phyloP scores from a whole-genome alignment of 2,888 invertebrate species.

The Brachycybe producta region DNA sequence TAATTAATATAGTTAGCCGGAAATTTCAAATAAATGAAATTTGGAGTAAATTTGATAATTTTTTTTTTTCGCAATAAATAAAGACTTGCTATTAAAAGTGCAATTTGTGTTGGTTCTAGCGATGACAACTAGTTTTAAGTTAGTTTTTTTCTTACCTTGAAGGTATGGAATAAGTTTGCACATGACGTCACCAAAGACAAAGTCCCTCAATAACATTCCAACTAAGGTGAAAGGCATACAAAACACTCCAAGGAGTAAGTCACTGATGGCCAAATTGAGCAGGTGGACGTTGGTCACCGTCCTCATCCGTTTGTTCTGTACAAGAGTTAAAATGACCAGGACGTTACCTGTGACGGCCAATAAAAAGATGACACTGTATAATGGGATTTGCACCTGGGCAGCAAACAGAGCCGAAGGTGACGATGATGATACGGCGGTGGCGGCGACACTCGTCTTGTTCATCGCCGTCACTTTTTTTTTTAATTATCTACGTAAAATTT shows the following conservation, averaged over 20 bases:
- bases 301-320: constrained; percentile 40
- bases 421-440: background rate
- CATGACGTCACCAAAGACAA: constrained; percentile 61
- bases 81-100: too few relatives aligned
- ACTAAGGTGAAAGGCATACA: constrained; percentile 72
- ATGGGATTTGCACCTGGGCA: constrained; percentile 24
- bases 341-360: constrained; percentile 33
- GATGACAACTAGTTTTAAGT: too few relatives aligned
- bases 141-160: constrained; percentile 69
- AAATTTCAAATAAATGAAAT: too few relatives aligned
- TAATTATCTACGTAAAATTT: too few relatives aligned
- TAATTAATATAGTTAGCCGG: too few relatives aligned
- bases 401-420: background rate
- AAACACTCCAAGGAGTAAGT: constrained; percentile 65
- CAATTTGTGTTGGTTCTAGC: too few relatives aligned
- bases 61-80: too few relatives aligned
- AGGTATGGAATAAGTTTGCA: constrained; percentile 68
- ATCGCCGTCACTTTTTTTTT: background rate
- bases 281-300: constrained; percentile 44
- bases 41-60: too few relatives aligned
- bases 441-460: background rate
- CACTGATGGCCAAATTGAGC: constrained; percentile 47
- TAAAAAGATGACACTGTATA: constrained; percentile 26
- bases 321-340: constrained; percentile 37
- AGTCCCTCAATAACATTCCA: constrained; percentile 57